Percentiles rank a stretch among this genome's conserved stretches.
Evolutionary conservation across 2,113 vertebrate species (phyloP).

Genomic region (Mixornis gularis): DNA sequence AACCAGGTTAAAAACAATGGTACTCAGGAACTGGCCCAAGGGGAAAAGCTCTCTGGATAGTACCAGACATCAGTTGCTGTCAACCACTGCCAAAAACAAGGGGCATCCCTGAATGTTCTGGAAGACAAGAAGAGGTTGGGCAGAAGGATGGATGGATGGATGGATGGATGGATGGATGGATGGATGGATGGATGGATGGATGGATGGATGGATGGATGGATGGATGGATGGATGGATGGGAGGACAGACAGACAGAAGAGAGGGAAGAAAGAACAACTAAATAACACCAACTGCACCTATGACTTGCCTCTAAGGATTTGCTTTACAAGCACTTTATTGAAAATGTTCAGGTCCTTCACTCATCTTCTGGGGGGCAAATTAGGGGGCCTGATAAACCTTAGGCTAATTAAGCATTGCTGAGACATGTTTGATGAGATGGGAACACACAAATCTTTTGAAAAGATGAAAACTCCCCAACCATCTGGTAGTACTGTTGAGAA

Average conservation of each 20-base stretch:
- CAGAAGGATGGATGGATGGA: background rate
- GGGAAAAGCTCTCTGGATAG: slow-evolving; percentile 62
- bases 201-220: background rate
- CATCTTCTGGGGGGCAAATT: slow-evolving; percentile 45
- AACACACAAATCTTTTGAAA: slow-evolving; percentile 79
- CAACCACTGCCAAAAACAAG: slow-evolving; percentile 49
- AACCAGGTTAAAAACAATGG: slow-evolving; percentile 79
- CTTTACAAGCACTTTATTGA: slow-evolving; percentile 70
- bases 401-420: slow-evolving; percentile 81
- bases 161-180: background rate
- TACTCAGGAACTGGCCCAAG: slow-evolving; percentile 54
- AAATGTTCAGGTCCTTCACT: slow-evolving; percentile 77
- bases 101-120: slow-evolving; percentile 71
- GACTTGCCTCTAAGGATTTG: slow-evolving; percentile 24
- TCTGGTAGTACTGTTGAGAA: slow-evolving; percentile 74
- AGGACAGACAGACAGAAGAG: background rate
- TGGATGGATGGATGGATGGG: background rate
- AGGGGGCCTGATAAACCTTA: slow-evolving; percentile 68
- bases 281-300: slow-evolving; percentile 64
- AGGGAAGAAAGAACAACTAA: slow-evolving; percentile 21
- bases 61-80: slow-evolving; percentile 38
- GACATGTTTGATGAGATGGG: slow-evolving; percentile 80
- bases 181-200: background rate
- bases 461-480: slow-evolving; percentile 77
- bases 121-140: slow-evolving; percentile 32